Evolutionary conservation across 2,888 invertebrate species (phyloP).

Genomic region (Incurvaria masculella): DNA sequence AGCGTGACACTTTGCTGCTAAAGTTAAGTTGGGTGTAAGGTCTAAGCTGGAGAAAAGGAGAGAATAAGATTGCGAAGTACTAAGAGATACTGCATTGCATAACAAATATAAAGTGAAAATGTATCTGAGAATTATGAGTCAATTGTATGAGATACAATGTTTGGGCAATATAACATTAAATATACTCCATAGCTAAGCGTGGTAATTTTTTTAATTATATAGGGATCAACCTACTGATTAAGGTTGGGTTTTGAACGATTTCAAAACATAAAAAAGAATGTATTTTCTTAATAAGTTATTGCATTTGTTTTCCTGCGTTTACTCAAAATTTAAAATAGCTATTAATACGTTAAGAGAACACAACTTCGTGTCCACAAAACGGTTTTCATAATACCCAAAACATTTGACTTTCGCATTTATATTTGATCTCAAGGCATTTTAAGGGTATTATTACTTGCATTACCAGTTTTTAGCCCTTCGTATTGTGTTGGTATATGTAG

Average conservation of each 20-base stretch:
- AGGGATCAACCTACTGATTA: too few species aligned
- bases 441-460: too few species aligned
- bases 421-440: conserved; percentile 44
- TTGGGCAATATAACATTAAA: conserved; percentile 24
- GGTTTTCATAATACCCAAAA: too few species aligned
- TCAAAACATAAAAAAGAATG: too few species aligned
- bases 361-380: too few species aligned
- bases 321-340: too few species aligned
- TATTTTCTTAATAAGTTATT: too few species aligned
- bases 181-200: conserved; percentile 33
- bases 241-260: too few species aligned
- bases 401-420: conserved; percentile 35
- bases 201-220: too few species aligned
- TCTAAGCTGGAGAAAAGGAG: conserved; percentile 44
- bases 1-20: neutral
- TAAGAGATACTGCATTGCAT: conserved; percentile 35
- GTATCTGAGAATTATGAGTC: conserved; percentile 20
- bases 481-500: neutral
- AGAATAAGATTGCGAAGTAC: conserved; percentile 53
- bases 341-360: too few species aligned
- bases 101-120: conserved; percentile 21
- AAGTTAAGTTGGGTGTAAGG: too few species aligned
- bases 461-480: neutral
- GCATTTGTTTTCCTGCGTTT: too few species aligned
- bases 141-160: conserved; percentile 52